Base-by-base conservation (phyloP, 2,113 vertebrate species). In the Ranitomeya imitator region DNA sequence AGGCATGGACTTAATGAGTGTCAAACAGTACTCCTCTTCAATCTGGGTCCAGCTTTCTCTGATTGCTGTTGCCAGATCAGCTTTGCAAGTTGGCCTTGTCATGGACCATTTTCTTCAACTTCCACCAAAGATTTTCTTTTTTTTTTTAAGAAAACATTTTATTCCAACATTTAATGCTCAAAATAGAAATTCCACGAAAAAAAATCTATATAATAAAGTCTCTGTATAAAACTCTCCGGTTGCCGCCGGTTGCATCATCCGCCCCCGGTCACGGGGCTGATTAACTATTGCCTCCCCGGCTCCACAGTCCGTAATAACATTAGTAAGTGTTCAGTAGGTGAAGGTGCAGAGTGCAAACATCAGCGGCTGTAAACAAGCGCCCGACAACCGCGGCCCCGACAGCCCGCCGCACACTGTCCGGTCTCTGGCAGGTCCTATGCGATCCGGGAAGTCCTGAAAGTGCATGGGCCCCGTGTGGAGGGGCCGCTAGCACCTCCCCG, bases 211-310 rank as follows among this genome's bases (percentile, higher is more conserved):
- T 74, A 74, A 1, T 26, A 74, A 74, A 37, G 26, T 71, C 23
- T 74, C 31, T 74, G 71, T 37, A 74, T 10, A 45, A 74, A 37
- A 18, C 14, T 8, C 31, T n/a, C 14, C 8, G 97, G 95, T 99
- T 99, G 97, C 97, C 97, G 95, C 96, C 96, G 96, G 96, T 99
- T 99, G 97, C 98, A 97, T 99, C 98, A 97, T 96, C 92, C 96
- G 96, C 96, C 94, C 96, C 96, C 96, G n/a, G n/a, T n/a, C n/a
- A n/a, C n/a, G 96, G 96, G 97, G 95, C 96, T 96, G 94, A 94
- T 90, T 90, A 92, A 91, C 92, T 94, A 93, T 95, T 95, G 95
- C 95, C 95, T 95, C 95, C 95, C 90, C 61, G 45, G 45, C 37
- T 31, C 54, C 54, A 84, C 65, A 60, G 1, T 31, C 69, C 14